Percentiles rank a stretch among this genome's conserved stretches.
Evolutionary conservation across 92 coral and sea anemone genomes (phyloP).

Genomic region (Palythoa grandiflora): DNA sequence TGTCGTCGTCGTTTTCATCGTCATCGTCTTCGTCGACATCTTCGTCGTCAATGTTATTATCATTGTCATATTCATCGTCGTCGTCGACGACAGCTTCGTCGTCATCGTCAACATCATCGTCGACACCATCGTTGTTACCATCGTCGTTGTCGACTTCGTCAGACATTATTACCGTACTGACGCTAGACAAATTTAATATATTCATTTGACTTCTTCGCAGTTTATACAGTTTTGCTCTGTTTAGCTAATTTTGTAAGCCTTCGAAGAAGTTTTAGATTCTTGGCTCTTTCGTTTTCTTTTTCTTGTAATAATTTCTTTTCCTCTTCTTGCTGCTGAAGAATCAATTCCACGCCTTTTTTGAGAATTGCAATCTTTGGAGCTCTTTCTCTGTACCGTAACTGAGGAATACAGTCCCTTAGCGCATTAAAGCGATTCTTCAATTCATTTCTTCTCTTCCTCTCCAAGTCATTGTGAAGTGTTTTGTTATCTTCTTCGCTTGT

Average conservation of each 20-base stretch:
- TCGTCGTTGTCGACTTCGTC: no score
- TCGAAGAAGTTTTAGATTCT: conserved; percentile 67
- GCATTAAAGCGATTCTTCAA: conserved; percentile 76
- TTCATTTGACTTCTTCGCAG: no score
- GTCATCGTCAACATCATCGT: no score
- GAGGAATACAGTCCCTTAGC: conserved; percentile 75
- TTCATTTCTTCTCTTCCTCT: conserved; percentile 82
- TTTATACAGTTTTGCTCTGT: not conserved
- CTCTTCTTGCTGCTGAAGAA: conserved; percentile 66
- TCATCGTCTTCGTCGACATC: no score
- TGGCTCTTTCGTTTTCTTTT: conserved; percentile 66
- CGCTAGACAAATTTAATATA: no score
- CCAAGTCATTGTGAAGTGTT: conserved; percentile 83
- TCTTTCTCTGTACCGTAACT: conserved; percentile 64
- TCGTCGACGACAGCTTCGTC: no score
- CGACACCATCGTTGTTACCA: no score
- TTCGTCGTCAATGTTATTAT: no score
- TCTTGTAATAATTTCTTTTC: conserved; percentile 59
- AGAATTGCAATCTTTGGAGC: conserved; percentile 85
- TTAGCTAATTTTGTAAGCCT: conserved; percentile 68
- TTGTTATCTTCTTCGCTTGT: conserved; percentile 64
- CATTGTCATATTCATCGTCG: no score
- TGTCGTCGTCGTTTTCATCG: no score
- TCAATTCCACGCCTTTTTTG: conserved; percentile 70
- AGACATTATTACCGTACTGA: no score